Evolutionary conservation across 2,113 vertebrate species (phyloP), one percentile per base, ranked within the genome.

Genomic region (Loxodonta africana): DNA sequence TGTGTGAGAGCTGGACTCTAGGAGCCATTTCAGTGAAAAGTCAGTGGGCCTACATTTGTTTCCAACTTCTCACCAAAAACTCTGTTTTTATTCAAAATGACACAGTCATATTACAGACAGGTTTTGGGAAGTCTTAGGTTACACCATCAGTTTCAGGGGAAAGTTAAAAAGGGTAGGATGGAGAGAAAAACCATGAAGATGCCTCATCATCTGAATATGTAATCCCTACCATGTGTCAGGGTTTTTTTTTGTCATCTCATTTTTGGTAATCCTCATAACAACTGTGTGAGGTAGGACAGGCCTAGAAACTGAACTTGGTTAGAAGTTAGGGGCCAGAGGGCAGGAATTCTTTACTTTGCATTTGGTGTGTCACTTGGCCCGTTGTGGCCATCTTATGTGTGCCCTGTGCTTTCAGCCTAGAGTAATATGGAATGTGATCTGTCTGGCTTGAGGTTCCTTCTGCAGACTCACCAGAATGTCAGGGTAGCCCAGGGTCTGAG

Each of bases 121-220:
- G 41, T 91, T 92, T 94, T 1, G 85, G 78, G 85, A 93, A 93
- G 71, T 88, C 77, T 88, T 71, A 74, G 65, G 17, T 94, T 96
- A 88, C 17, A 80, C 44, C n/a, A 82, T 89, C 78, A 28, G 26
- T 85, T 96, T 82, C 63, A 65, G 81, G 48, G 77, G 90, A 96
- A 53, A 80, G 83, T 83, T 44, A 23, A 41, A 86, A 95, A 33
- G 69, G 74, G 41, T 62, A 30, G 76, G 48, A 8, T 28, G 23
- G 14, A 44, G 65, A 93, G 69, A 53, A 90, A 81, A 96, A 81
- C 82, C 77, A 96, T 71, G 62, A 25, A 82, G 93, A 78, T 84
- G 60, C 8, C 33, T 90, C 60, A 82, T 51, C 17, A 82, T 20
- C 44, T 83, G 63, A 77, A 90, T 71, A 20, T 28, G 57, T n/a